These are phyloP conservation scores for Silurus asotus DNA, from an alignment of 2,113 vertebrate genomes.

Conservation along the genomic window DNA sequence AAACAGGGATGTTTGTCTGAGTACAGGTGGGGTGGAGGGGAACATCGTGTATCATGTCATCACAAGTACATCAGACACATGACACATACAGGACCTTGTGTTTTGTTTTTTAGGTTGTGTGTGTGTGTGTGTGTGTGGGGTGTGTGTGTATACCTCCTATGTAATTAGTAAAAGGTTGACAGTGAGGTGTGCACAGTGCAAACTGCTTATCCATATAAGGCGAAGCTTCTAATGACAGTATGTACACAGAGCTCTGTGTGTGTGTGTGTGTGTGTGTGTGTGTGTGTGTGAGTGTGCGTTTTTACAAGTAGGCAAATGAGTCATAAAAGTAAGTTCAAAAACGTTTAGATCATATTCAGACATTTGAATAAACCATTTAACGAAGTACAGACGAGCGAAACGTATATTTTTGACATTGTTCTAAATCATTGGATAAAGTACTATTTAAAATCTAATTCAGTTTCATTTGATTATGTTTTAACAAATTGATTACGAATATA, in stretches of 20 bases:
- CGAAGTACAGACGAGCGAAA: background rate
- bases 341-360: background rate
- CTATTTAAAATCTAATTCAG: too few relatives aligned
- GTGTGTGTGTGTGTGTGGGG: background rate
- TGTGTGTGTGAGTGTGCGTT: too few relatives aligned
- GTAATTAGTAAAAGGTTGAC: background rate
- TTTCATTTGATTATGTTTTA: too few relatives aligned
- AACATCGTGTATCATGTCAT: slow-evolving; percentile 19
- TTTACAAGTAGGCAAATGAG: background rate
- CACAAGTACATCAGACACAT: background rate
- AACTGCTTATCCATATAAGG: slow-evolving; percentile 15
- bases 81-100: background rate
- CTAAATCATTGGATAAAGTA: background rate
- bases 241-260: background rate
- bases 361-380: background rate
- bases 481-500: too few relatives aligned
- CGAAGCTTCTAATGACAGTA: background rate
- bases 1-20: background rate
- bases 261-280: background rate
- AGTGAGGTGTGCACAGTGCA: background rate
- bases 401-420: background rate
- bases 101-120: slow-evolving; percentile 35
- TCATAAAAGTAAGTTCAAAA: slow-evolving; percentile 5
- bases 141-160: background rate
- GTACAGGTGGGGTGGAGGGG: background rate